Evolutionary conservation across 2,888 invertebrate species (phyloP).

Genomic region (Megalurothrips usitatus): DNA sequence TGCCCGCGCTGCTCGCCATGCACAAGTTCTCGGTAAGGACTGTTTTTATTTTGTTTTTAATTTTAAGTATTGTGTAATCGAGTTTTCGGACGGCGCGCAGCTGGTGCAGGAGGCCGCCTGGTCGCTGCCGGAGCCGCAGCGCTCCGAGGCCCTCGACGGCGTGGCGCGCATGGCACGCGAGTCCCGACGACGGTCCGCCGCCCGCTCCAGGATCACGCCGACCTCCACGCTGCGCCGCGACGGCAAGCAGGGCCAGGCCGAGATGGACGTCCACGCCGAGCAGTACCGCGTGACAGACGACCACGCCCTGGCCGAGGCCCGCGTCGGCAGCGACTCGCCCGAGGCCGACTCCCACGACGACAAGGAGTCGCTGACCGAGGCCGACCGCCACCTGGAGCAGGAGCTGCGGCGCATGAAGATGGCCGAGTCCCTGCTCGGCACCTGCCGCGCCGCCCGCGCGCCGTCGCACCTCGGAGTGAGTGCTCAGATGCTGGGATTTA

Average conservation of each 20-base stretch:
- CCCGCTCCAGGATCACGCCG: slow-evolving; percentile 31
- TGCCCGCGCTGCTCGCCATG: slow-evolving; percentile 52
- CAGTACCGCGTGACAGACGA: slow-evolving; percentile 10
- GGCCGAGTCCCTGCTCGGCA: slow-evolving; percentile 35
- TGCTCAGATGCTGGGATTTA: not conserved
- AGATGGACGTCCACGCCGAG: not conserved
- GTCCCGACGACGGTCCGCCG: slow-evolving; percentile 27
- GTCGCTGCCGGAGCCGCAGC: slow-evolving; percentile 28
- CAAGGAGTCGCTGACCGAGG: slow-evolving; percentile 13
- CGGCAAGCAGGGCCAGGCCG: not conserved
- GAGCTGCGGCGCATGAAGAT: slow-evolving; percentile 21
- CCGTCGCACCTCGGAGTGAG: slow-evolving; percentile 1
- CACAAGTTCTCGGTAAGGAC: slow-evolving; percentile 53
- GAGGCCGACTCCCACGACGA: not conserved
- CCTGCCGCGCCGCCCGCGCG: slow-evolving; percentile 38
- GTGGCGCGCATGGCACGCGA: slow-evolving; percentile 28
- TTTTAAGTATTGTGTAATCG: no score
- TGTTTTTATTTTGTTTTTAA: no score
- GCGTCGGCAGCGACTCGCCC: not conserved
- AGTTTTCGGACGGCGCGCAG: not conserved
- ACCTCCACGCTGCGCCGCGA: not conserved
- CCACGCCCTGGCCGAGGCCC: not conserved
- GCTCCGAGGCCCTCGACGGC: slow-evolving; percentile 28
- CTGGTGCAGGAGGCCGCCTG: not conserved
- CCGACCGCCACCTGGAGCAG: slow-evolving; percentile 18